A percentile compares a stretch with the other conserved stretches of the same genome.
phyloP scores from a whole-genome alignment of 1,140 invertebrate species.

The Drosophila sproati region DNA sequence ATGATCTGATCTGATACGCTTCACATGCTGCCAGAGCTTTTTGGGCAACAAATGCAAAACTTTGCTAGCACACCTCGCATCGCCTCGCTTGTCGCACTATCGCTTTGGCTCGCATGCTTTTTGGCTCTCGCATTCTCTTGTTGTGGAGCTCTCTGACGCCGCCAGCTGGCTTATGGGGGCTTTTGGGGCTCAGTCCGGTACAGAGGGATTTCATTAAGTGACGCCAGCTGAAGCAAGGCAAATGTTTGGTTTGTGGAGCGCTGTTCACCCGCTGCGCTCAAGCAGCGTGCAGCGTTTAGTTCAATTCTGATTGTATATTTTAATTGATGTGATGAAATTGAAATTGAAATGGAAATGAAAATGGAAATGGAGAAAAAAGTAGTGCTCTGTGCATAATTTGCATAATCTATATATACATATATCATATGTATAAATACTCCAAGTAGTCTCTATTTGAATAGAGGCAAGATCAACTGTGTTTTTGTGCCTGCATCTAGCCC shows the following conservation, averaged over 20 bases:
- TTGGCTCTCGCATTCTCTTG: background rate
- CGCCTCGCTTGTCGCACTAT: background rate
- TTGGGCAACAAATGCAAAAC: background rate
- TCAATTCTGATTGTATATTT: conserved; percentile 25
- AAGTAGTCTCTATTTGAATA: background rate
- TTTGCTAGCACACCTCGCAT: conserved; percentile 5
- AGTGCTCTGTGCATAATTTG: conserved; percentile 55
- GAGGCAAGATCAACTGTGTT: conserved; percentile 15
- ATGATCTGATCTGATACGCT: too few relatives aligned
- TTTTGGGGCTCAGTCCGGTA: conserved; percentile 21
- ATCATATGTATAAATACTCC: conserved; percentile 13
- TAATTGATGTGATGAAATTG: conserved; percentile 44
- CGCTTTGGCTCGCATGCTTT: background rate
- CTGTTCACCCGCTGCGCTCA: conserved; percentile 7
- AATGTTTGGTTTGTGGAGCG: conserved; percentile 33
- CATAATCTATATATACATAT: conserved; percentile 13
- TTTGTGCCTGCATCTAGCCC: conserved; percentile 9
- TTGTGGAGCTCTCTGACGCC: conserved; percentile 1
- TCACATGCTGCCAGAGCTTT: too few relatives aligned
- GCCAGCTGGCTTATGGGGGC: conserved; percentile 23
- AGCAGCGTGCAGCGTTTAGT: conserved; percentile 17
- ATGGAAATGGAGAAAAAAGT: conserved; percentile 12
- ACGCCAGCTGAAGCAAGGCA: conserved; percentile 38
- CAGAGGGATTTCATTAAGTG: conserved; percentile 50
- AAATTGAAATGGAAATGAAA: background rate